Evolutionary conservation across 2,113 vertebrate genomes (phyloP).

Genomic region (Pangasianodon gigas): DNA sequence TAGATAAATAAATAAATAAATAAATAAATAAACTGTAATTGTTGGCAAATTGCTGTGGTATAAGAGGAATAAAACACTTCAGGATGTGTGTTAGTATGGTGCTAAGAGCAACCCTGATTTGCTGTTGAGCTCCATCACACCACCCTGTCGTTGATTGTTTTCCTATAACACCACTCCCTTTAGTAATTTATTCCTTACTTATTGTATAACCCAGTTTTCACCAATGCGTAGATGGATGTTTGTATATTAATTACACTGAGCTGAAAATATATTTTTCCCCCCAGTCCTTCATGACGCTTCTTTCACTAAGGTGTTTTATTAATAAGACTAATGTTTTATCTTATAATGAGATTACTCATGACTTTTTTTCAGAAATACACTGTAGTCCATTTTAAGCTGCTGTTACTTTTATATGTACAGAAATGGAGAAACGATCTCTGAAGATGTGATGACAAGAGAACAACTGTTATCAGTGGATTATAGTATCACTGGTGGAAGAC

Average conservation of each 20-base stretch:
- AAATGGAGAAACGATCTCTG: slow-evolving; percentile 67
- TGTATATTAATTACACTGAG: not conserved
- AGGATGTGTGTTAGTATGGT: not conserved
- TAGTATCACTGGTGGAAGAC: not conserved
- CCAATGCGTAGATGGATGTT: not conserved
- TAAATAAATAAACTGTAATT: not conserved
- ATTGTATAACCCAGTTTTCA: not conserved
- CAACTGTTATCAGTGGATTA: slow-evolving; percentile 45
- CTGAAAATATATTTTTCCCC: not conserved
- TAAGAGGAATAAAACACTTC: too few relatives aligned
- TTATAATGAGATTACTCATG: not conserved
- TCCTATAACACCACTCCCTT: not conserved
- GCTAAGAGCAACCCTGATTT: not conserved
- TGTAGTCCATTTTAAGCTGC: slow-evolving; percentile 29
- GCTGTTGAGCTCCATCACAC: not conserved
- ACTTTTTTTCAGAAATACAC: not conserved
- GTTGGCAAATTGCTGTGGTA: not conserved
- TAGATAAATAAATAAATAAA: not conserved
- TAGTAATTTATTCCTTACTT: not conserved
- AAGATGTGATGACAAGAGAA: slow-evolving; percentile 52
- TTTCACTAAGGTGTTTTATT: not conserved
- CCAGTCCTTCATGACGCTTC: not conserved
- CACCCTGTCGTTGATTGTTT: not conserved
- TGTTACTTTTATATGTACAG: slow-evolving; percentile 48
- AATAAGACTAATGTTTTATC: not conserved